phyloP scores from a whole-genome alignment of 1,140 invertebrate species.

The Vanessa atalanta region DNA sequence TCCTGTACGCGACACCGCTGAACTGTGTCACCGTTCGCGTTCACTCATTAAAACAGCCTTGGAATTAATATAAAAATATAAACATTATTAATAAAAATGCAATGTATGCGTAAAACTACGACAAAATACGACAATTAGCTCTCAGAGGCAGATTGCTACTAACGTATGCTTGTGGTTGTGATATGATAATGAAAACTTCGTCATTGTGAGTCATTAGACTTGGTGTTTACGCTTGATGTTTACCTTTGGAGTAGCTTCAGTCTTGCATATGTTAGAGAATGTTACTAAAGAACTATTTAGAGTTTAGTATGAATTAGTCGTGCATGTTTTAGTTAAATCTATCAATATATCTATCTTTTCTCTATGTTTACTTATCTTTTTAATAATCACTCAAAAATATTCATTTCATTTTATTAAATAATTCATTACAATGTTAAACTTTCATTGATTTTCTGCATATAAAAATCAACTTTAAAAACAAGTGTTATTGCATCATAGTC shows the following conservation, averaged over 20 bases:
- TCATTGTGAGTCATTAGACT: constrained; percentile 77
- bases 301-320: constrained; percentile 54
- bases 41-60: constrained; percentile 55
- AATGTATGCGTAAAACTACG: constrained; percentile 34
- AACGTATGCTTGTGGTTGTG: constrained; percentile 67
- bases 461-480: too few species aligned
- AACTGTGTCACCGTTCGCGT: constrained; percentile 55
- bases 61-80: constrained; percentile 39
- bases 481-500: too few species aligned
- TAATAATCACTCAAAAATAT: background rate
- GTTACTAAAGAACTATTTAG: constrained; percentile 57
- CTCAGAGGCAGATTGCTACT: constrained; percentile 67
- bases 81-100: constrained; percentile 36
- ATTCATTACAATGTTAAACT: background rate
- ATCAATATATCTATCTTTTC: constrained; percentile 14
- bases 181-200: constrained; percentile 77
- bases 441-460: background rate
- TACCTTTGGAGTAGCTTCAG: constrained; percentile 59
- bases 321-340: constrained; percentile 46
- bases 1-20: constrained; percentile 50
- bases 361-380: constrained; percentile 31
- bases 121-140: constrained; percentile 56
- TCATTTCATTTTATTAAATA: background rate
- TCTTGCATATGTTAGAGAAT: constrained; percentile 50
- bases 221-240: constrained; percentile 76